These are phyloP conservation scores for Habroteleia sp. DNA, from an alignment of 2,888 invertebrate genomes.

Conservation along the genomic window DNA sequence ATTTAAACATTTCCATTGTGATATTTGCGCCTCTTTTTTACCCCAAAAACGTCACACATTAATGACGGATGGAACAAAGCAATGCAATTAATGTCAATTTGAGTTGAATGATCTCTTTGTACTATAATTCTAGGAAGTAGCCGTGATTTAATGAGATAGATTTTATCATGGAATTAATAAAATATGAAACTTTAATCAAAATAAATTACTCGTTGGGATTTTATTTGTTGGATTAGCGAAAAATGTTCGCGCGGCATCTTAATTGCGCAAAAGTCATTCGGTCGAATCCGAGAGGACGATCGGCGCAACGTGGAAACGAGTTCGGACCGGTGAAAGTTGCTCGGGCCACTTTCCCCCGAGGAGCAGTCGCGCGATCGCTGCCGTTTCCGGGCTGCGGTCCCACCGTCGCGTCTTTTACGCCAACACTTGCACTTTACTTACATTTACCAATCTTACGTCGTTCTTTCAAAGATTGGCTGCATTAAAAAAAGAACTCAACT, in stretches of 20 bases:
- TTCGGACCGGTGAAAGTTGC: constrained; percentile 78
- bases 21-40: too few species aligned
- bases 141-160: constrained; percentile 35
- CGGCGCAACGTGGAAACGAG: constrained; percentile 63
- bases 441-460: too few species aligned
- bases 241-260: constrained; percentile 46
- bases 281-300: constrained; percentile 54
- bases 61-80: constrained; percentile 15
- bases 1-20: too few species aligned
- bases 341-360: constrained; percentile 79
- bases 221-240: constrained; percentile 32
- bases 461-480: too few species aligned
- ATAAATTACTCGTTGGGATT: constrained; percentile 12
- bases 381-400: constrained; percentile 75
- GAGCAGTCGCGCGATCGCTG: constrained; percentile 70
- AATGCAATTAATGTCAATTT: constrained; percentile 36
- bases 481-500: too few species aligned
- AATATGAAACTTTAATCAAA: constrained; percentile 37
- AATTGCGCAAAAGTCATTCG: constrained; percentile 64
- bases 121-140: constrained; percentile 48
- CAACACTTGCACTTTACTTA: constrained; percentile 50
- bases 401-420: constrained; percentile 62
- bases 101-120: constrained; percentile 18
- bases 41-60: too few species aligned
- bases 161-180: constrained; percentile 46